Evolutionary conservation across 1,140 invertebrate species (phyloP), one percentile per base, ranked within the genome.

Genomic region (Ruditapes philippinarum): DNA sequence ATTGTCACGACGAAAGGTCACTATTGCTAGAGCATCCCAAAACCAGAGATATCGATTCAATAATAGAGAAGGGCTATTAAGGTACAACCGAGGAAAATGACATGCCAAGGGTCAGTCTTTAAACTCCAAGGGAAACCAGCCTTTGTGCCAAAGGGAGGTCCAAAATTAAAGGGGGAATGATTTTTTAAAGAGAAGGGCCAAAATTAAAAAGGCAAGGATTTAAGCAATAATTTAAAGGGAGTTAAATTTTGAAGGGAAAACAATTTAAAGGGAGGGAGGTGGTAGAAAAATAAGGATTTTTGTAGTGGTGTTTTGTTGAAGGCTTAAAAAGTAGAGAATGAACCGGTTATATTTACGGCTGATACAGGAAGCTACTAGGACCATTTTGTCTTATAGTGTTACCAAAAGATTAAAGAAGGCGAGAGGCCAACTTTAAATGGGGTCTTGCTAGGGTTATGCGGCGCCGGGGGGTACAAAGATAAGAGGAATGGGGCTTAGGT

Each of bases 301-400:
- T 28, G 54, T 4, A 42, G 33, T 22, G 65, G 81, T n/a, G 36
- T 84, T 84, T 14, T 73, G 40, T 84, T 0, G 0, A 70, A 17
- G 62, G 81, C 4, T n/a, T n/a, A n/a, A n/a, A 60, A 9, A 28
- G 65, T 84, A 45, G 60, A 51, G 14, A 25, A 60, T 2, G 57
- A 36, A 22, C n/a, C 40, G 3, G 42, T 84, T n/a, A 31, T 36
- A 36, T 82, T 82, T 40, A 82, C 80, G 11, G 57, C 80, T 25
- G 80, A 82, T 54, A 82, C 80, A 19, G 60, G 80, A n/a, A 38
- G 81, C 81, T 5, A 17, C 81, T 22, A 68, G 49, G 45, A 84
- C 81, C n/a, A 84, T 84, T 51, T 49, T 84, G 11, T 84, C 81
- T 22, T 22, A 5, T 5, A 42, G 65, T 31, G 65, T 84, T 84